A percentile compares a stretch with the other conserved stretches of the same genome.
Conservation (phyloP, 2,113 vertebrate genomes). For the Ploceus nigricollis region DNA sequence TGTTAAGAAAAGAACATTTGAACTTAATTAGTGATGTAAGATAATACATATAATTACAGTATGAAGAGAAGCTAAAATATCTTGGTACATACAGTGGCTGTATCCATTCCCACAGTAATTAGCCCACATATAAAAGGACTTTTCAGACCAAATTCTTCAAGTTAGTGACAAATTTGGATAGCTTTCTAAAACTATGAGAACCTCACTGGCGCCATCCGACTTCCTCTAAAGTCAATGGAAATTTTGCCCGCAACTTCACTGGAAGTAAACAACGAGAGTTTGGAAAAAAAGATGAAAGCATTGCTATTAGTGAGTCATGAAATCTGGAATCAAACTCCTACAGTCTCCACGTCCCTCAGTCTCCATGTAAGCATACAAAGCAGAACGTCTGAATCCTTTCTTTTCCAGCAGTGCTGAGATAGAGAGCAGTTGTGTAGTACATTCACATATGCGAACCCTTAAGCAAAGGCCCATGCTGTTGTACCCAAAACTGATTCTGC, state of each 20-base stretch:
- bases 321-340: neutral
- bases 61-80: neutral
- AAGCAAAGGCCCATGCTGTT: neutral
- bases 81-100: neutral
- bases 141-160: neutral
- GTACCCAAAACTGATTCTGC: neutral
- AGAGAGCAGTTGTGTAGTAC: neutral
- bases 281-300: neutral
- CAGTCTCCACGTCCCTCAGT: neutral
- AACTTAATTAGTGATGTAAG: constrained; percentile 7
- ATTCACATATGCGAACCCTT: neutral
- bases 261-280: constrained; percentile 25
- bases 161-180: neutral
- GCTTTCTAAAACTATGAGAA: neutral
- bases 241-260: neutral
- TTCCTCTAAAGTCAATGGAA: constrained; percentile 47
- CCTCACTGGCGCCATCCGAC: neutral
- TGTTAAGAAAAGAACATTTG: constrained; percentile 7
- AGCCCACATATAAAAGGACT: neutral
- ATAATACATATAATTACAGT: neutral
- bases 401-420: neutral
- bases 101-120: constrained; percentile 10
- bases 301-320: neutral
- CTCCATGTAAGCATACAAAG: neutral
- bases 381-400: neutral